A percentile compares a stretch with the other conserved stretches of the same genome.
Conservation (phyloP, 2,888 invertebrate species). For the Pristionchus japonicus region DNA sequence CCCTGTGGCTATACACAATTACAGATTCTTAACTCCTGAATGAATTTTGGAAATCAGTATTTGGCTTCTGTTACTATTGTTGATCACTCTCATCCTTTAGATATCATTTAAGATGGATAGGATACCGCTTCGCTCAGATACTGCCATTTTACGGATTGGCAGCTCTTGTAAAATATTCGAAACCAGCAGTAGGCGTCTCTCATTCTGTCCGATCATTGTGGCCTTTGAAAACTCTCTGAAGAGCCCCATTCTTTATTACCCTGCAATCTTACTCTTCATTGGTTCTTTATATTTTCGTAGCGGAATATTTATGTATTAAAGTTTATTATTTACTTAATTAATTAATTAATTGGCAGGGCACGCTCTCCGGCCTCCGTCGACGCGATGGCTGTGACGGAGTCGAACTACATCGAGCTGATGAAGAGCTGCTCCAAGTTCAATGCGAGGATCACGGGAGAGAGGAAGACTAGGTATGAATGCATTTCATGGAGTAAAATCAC, state of each 20-base stretch:
- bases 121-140: too few relatives aligned
- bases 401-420: constrained; percentile 70
- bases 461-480: constrained; percentile 50
- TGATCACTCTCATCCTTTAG: too few relatives aligned
- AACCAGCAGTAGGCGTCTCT: too few relatives aligned
- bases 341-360: too few relatives aligned
- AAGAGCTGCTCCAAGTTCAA: constrained; percentile 73
- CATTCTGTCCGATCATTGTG: too few relatives aligned
- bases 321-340: not conserved
- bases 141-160: too few relatives aligned
- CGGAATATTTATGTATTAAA: not conserved
- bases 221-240: too few relatives aligned
- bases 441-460: constrained; percentile 59
- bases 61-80: too few relatives aligned
- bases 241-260: not conserved
- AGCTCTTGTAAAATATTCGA: too few relatives aligned
- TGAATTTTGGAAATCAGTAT: too few relatives aligned
- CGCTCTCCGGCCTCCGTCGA: too few relatives aligned
- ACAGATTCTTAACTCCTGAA: not conserved
- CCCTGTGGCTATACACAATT: not conserved
- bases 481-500: not conserved
- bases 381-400: constrained; percentile 63
- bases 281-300: not conserved
- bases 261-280: not conserved
- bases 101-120: too few relatives aligned